These are phyloP conservation scores for Lophura nycthemera DNA, from an alignment of 2,113 vertebrate species.

Conservation along the genomic window DNA sequence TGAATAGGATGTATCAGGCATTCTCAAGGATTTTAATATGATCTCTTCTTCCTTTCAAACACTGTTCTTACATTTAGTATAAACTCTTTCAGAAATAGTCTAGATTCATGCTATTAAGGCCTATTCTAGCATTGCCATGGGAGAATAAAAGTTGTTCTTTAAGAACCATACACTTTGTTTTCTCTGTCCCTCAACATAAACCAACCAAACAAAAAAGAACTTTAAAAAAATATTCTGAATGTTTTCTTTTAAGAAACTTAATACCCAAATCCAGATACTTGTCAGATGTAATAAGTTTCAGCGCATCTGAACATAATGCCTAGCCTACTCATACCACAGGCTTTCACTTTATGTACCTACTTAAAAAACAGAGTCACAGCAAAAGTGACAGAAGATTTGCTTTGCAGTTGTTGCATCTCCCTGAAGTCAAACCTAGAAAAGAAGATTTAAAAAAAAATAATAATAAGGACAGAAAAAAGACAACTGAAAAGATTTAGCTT, in stretches of 20 bases:
- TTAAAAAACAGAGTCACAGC: not conserved
- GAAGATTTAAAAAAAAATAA: not conserved
- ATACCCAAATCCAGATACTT: not conserved
- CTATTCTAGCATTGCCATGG: not conserved
- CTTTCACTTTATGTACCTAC: not conserved
- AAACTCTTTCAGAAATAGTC: not conserved
- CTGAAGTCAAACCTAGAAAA: not conserved
- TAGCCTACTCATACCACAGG: not conserved
- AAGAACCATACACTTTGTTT: not conserved
- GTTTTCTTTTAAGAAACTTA: not conserved
- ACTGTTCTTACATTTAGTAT: not conserved
- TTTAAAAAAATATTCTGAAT: not conserved
- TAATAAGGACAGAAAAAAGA: not conserved
- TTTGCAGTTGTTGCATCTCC: not conserved
- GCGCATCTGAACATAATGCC: not conserved
- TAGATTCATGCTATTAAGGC: not conserved
- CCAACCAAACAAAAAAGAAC: not conserved
- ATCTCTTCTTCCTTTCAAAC: not conserved
- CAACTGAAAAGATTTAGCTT: not conserved
- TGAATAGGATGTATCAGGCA: too few relatives aligned
- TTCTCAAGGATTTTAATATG: not conserved
- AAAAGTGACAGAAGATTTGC: not conserved
- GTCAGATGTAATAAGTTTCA: not conserved
- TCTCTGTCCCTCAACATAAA: not conserved
- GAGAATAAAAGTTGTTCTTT: not conserved